phyloP scores from a whole-genome alignment of 2,113 vertebrate species.

The Oryzias curvinotus region DNA sequence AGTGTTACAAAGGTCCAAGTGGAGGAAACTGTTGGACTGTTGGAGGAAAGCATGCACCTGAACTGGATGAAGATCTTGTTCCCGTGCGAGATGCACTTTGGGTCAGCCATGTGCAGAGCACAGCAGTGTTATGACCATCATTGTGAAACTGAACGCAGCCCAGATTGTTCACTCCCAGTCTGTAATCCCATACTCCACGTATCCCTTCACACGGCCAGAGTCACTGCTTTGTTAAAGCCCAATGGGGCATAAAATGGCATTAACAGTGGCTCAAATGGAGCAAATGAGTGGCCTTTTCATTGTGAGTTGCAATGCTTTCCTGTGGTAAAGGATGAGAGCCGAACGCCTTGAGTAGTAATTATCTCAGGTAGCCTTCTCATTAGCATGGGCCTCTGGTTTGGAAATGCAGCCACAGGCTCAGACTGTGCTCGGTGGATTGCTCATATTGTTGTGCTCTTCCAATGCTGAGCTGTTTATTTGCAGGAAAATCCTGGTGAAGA shows the following conservation, averaged over 20 bases:
- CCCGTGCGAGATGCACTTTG: neutral
- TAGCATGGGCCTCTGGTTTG: conserved; percentile 52
- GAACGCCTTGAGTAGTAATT: conserved; percentile 67
- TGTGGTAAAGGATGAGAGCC: conserved; percentile 51
- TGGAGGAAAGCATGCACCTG: no score
- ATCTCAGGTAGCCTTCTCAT: conserved; percentile 75
- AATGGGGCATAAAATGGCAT: conserved; percentile 45
- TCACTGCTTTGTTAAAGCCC: conserved; percentile 27
- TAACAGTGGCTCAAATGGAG: conserved; percentile 53
- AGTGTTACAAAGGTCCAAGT: no score
- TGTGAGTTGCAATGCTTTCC: conserved; percentile 63
- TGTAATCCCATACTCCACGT: neutral
- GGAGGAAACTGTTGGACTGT: no score
- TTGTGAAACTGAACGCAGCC: neutral
- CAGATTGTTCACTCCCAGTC: neutral
- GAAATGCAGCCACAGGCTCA: conserved; percentile 44
- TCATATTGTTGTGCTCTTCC: conserved; percentile 31
- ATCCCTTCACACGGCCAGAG: conserved; percentile 1
- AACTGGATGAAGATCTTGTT: no score
- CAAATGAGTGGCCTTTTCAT: conserved; percentile 65
- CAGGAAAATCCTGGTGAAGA: conserved; percentile 28
- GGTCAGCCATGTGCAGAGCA: neutral
- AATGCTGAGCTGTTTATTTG: conserved; percentile 32
- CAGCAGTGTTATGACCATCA: neutral
- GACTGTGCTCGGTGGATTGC: conserved; percentile 21